Base-by-base conservation (phyloP, 1,140 invertebrate genomes). In the Macrobrachium nipponense region DNA sequence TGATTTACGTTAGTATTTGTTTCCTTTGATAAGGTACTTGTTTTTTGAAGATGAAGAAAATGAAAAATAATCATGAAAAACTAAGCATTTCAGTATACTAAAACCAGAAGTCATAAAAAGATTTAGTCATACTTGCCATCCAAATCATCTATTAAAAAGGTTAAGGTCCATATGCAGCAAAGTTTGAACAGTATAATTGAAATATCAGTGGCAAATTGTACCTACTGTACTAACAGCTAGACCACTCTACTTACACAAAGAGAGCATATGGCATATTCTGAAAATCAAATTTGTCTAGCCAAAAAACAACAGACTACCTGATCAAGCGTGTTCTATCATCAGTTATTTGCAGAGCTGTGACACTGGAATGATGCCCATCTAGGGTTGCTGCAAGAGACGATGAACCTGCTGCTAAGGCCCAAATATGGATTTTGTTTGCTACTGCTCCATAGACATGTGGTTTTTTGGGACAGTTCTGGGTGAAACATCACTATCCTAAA, bases 311-410 rank as follows among this genome's bases (percentile, higher is more conserved):
- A 44, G 80, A 66, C 82, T 91, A 94, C 94, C 94, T 94, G n/a
- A 96, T 91, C 91, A 97, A 92, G 84, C 94, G 91, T 79, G 93
- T 91, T 0, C 91, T 92, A 92, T 95, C 93, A 73, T 91, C 76
- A 87, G 94, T 93, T 91, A 98, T 96, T 78, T 92, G 93, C n/a
- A 98, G 87, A 15, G 93, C 94, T 5, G 97, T 98, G 0, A 98
- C 93, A 92, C 95, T 94, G 90, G 96, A 97, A 87, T 94, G 95
- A 92, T 98, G 97, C 0, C 95, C 96, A 61, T 93, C 92, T 84
- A 97, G 93, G 80, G 92, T 91, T 51, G 91, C 89, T 70, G 91
- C 64, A 77, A 91, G 89, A 68, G 91, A 86, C 64, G 93, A 93
- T 68, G 93, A 94, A 87, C 92, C 92, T 61, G 95, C 93, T 91